These are phyloP conservation scores for Plumapathes pennacea DNA, from an alignment of 92 coral and sea anemone genomes.

Conservation along the genomic window DNA sequence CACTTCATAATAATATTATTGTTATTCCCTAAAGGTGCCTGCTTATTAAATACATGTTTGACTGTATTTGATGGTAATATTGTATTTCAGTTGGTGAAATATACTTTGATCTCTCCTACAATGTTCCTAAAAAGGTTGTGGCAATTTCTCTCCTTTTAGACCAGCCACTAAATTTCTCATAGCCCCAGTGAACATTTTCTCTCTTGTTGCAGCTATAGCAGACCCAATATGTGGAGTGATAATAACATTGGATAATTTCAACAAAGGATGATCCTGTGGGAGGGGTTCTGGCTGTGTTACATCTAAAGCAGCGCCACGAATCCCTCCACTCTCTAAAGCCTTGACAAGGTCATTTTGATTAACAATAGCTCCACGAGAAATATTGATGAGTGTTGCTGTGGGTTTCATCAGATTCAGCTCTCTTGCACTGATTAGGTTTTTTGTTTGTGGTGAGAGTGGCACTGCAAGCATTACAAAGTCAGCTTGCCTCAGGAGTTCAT, in stretches of 20 bases:
- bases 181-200: constrained; percentile 47
- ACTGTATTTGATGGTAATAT: too few species aligned
- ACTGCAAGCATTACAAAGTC: constrained; percentile 73
- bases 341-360: constrained; percentile 64
- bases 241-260: constrained; percentile 54
- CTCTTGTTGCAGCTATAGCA: constrained; percentile 43
- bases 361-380: constrained; percentile 75
- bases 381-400: constrained; percentile 67
- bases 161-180: constrained; percentile 67
- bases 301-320: constrained; percentile 71
- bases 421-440: constrained; percentile 57
- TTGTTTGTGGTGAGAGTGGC: constrained; percentile 59
- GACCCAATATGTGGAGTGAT: constrained; percentile 74
- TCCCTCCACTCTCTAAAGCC: constrained; percentile 69
- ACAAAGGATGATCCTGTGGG: constrained; percentile 75
- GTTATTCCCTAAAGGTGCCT: too few species aligned
- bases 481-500: constrained; percentile 61
- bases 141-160: constrained; percentile 42
- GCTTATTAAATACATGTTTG: too few species aligned
- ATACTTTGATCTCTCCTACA: too few species aligned
- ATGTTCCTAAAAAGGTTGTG: constrained; percentile 23
- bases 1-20: too few species aligned
- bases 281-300: constrained; percentile 77
- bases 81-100: too few species aligned
- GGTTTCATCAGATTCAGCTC: constrained; percentile 70